Percentiles rank a stretch among this genome's conserved stretches.
Conservation (phyloP, 2,888 invertebrate species). For the Diarsia dahlii region DNA sequence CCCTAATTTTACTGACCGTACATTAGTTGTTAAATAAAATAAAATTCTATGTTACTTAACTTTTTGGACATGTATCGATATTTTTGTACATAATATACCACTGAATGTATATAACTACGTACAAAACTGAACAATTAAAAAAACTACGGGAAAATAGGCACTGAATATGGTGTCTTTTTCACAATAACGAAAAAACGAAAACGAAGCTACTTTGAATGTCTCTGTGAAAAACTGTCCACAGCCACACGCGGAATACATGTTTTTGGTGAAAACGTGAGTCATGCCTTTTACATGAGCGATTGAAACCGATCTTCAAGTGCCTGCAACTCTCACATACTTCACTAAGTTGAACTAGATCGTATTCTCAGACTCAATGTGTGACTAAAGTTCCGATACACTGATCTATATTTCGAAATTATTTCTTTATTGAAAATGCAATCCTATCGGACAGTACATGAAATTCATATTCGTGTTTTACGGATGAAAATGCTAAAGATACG, state of each 20-base stretch:
- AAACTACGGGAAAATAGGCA: background rate
- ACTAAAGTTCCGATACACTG: constrained; percentile 30
- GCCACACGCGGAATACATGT: constrained; percentile 8
- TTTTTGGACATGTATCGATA: background rate
- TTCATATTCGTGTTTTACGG: constrained; percentile 27
- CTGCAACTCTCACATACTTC: constrained; percentile 44
- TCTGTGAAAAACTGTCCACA: background rate
- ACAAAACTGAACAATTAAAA: no score
- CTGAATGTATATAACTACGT: background rate
- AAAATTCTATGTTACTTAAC: background rate
- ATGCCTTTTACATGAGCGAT: constrained; percentile 39
- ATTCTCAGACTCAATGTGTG: constrained; percentile 20
- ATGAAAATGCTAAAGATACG: constrained; percentile 34
- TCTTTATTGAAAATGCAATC: constrained; percentile 47
- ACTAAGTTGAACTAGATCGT: constrained; percentile 30
- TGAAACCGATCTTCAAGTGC: constrained; percentile 29
- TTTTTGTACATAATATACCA: background rate
- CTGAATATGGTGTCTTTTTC: background rate
- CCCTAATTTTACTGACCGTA: background rate
- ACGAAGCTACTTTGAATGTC: background rate
- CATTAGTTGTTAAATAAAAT: background rate
- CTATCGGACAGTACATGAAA: constrained; percentile 19
- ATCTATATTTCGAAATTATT: constrained; percentile 27
- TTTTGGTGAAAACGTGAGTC: constrained; percentile 43
- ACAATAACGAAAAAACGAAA: background rate